Base-by-base conservation (phyloP, 2,797 vertebrate genomes). In the Pangasius sanitwongsei region DNA sequence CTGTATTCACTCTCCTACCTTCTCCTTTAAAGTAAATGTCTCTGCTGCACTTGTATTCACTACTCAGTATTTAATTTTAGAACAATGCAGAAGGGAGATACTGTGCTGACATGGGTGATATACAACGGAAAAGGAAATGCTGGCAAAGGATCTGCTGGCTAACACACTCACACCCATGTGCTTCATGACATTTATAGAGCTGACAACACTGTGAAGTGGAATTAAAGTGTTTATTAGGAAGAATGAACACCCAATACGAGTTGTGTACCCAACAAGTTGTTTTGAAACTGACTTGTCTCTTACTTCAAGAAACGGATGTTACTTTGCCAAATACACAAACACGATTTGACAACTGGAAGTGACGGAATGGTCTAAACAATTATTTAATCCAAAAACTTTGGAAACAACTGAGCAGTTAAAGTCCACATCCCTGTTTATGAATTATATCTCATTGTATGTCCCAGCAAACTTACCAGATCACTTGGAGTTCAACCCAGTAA, bases 61-160 rank as follows among this genome's bases (percentile, higher is more conserved):
- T 25, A 61, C 11, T 28, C 2, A 37, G 41, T 28, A 44, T 84
- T 59, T 87, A 65, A 63, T 75, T 72, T 82, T 75, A 63, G 87
- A 78, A 25, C 72, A 81, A 25, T 67, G 23, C 34, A 75, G 84
- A 65, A 28, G 28, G 53, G 63, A 67, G 84, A 75, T 81, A 77
- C 2, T 31, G 70, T 89, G 77, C 65, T 89, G 87, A 86, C 37
- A 28, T 77, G 85, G 69, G 88, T 87, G 74, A 89, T 78, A 87
- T 81, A 44, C 48, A 69, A 63, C 28, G 53, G 78, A 85, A 89
- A 88, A 87, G 86, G 86, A 90, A 89, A 69, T 74, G 31, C 85
- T 83, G 83, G 85, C 82, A 77, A 70, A 70, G 85, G 65, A 86
- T 91, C 91, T 91, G 85, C 90, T 87, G 88, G 86, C 88, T 85